These are phyloP conservation scores for Melanocharis versteri DNA, from an alignment of 2,113 vertebrate species.

Conservation along the genomic window DNA sequence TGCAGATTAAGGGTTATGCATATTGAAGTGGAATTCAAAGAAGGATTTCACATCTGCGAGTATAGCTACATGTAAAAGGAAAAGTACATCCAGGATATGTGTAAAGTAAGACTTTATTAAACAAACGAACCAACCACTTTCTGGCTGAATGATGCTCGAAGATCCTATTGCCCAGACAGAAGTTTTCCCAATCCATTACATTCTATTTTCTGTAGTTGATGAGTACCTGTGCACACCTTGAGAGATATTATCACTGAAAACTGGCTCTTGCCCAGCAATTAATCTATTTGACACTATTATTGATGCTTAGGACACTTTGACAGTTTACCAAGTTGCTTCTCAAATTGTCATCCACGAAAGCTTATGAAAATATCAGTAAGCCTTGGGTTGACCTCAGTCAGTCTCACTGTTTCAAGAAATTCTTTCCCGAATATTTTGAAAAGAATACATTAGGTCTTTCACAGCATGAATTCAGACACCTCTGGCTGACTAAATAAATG, in stretches of 20 bases:
- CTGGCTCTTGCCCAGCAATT: background rate
- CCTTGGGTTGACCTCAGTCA: background rate
- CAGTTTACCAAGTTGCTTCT: background rate
- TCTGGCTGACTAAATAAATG: background rate
- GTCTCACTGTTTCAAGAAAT: background rate
- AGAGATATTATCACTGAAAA: background rate
- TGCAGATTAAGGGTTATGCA: background rate
- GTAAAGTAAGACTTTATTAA: background rate
- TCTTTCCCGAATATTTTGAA: background rate
- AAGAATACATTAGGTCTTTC: background rate
- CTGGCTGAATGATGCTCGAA: background rate
- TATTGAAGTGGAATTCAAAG: background rate
- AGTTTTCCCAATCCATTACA: background rate
- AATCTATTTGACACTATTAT: background rate
- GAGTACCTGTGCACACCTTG: background rate
- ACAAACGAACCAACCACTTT: fast-evolving
- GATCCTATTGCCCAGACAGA: background rate
- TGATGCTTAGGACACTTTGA: background rate
- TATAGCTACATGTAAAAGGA: background rate
- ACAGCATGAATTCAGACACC: background rate
- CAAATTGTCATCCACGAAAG: background rate
- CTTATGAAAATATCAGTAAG: background rate
- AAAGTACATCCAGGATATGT: background rate
- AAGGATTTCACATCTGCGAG: background rate
- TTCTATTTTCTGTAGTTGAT: background rate